These are phyloP conservation scores for Piaya cayana DNA, from an alignment of 2,113 vertebrate genomes.

Conservation along the genomic window DNA sequence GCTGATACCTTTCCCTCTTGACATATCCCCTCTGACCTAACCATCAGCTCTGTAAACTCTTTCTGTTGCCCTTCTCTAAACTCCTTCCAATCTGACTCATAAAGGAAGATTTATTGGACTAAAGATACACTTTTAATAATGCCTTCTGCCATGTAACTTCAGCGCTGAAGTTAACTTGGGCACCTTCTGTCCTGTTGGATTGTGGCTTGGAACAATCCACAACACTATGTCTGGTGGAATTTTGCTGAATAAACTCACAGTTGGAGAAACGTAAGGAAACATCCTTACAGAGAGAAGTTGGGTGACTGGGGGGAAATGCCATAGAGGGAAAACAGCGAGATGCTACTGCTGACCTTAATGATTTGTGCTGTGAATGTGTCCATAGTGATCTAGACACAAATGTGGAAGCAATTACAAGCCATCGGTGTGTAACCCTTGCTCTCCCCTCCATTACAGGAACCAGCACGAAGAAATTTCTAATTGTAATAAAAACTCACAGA, in stretches of 20 bases:
- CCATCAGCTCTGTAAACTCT: not conserved
- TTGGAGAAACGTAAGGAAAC: not conserved
- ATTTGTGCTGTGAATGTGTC: not conserved
- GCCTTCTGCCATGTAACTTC: slow-evolving; percentile 41
- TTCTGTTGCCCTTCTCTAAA: slow-evolving; percentile 17
- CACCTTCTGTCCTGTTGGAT: slow-evolving; percentile 40
- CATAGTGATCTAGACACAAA: not conserved
- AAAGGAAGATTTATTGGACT: slow-evolving; percentile 15
- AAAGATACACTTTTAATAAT: slow-evolving; percentile 20
- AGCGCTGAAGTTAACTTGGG: slow-evolving; percentile 10
- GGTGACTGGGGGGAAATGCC: not conserved
- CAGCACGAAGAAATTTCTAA: not conserved
- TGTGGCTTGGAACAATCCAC: not conserved
- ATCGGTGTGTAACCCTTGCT: not conserved
- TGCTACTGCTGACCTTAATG: not conserved
- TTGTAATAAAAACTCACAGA: not conserved
- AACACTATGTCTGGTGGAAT: not conserved
- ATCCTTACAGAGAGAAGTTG: not conserved
- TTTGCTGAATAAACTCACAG: not conserved
- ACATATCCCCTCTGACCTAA: not conserved
- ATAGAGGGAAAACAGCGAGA: not conserved
- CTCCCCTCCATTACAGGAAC: not conserved
- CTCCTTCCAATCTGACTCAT: slow-evolving; percentile 26
- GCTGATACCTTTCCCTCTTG: not conserved
- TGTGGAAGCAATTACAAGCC: not conserved